Base-by-base conservation (phyloP, 2,888 invertebrate genomes). In the Hyalella azteca region DNA sequence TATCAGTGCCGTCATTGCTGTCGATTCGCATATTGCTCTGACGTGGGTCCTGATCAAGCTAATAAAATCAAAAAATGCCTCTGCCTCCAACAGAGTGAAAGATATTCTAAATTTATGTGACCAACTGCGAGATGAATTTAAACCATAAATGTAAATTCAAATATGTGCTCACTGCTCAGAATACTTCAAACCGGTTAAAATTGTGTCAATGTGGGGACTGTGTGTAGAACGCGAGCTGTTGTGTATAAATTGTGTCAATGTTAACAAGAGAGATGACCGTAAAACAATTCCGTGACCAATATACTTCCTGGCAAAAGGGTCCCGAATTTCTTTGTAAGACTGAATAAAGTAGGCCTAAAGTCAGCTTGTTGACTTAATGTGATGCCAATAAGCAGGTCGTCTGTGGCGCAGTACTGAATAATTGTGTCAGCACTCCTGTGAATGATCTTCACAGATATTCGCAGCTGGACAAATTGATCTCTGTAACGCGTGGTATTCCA, bases 171-270 rank as follows among this genome's bases (percentile, higher is more conserved):
- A 29, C 78, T 19, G 29, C 19, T 15, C n/a, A 75, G n/a, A 78
- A 78, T 22, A 59, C 78, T 0, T 59, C 78, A 13, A 60, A 78
- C 36, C 66, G 66, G n/a, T n/a, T n/a, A n/a, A n/a, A n/a, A n/a
- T n/a, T n/a, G n/a, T n/a, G n/a, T n/a, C n/a, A n/a, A n/a, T n/a
- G n/a, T n/a, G n/a, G n/a, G n/a, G n/a, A n/a, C n/a, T n/a, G n/a
- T n/a, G n/a, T n/a, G n/a, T n/a, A n/a, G n/a, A n/a, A n/a, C n/a
- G n/a, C n/a, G n/a, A n/a, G n/a, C n/a, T n/a, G n/a, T n/a, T n/a
- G n/a, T n/a, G n/a, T n/a, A n/a, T n/a, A n/a, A n/a, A n/a, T n/a
- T n/a, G n/a, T n/a, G n/a, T n/a, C n/a, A n/a, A n/a, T n/a, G 40
- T 26, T 78, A 4, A 78, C 78, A 7, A 15, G 78, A 29, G 78